A percentile compares a stretch with the other conserved stretches of the same genome.
These are phyloP conservation scores for Drosophila lutescens DNA, from an alignment of 2,888 invertebrate genomes.

Conservation along the genomic window DNA sequence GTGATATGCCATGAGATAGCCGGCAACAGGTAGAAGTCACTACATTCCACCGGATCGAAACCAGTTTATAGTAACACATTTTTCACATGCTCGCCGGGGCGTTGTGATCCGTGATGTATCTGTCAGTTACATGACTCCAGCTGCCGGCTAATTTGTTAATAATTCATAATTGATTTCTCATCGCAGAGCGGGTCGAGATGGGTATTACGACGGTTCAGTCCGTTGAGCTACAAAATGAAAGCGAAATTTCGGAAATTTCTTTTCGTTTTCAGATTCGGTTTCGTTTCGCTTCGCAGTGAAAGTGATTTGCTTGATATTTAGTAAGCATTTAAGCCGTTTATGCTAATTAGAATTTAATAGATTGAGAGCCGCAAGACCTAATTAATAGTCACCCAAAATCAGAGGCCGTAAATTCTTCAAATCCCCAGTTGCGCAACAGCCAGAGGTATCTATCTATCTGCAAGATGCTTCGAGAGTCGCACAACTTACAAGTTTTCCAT, in stretches of 20 bases:
- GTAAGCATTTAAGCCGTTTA: conserved; percentile 55
- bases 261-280: conserved; percentile 54
- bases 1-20: conserved; percentile 55
- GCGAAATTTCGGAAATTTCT: conserved; percentile 72
- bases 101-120: conserved; percentile 52
- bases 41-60: conserved; percentile 43
- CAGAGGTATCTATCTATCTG: conserved; percentile 23
- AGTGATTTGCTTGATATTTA: conserved; percentile 67
- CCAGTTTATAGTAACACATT: conserved; percentile 37
- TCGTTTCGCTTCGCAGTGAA: conserved; percentile 55
- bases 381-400: conserved; percentile 59
- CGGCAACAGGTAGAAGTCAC: conserved; percentile 35
- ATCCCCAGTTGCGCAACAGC: conserved; percentile 61
- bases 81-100: conserved; percentile 43
- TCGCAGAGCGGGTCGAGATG: conserved; percentile 50
- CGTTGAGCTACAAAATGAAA: conserved; percentile 57
- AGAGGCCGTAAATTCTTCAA: conserved; percentile 66
- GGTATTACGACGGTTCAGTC: conserved; percentile 32
- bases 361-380: conserved; percentile 44
- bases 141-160: conserved; percentile 73
- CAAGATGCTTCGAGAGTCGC: conserved; percentile 32
- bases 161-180: conserved; percentile 80
- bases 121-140: conserved; percentile 65
- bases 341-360: conserved; percentile 72
- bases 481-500: conserved; percentile 21